These are phyloP conservation scores for Hedychridium roseum DNA, from an alignment of 2,888 invertebrate species.

Conservation along the genomic window DNA sequence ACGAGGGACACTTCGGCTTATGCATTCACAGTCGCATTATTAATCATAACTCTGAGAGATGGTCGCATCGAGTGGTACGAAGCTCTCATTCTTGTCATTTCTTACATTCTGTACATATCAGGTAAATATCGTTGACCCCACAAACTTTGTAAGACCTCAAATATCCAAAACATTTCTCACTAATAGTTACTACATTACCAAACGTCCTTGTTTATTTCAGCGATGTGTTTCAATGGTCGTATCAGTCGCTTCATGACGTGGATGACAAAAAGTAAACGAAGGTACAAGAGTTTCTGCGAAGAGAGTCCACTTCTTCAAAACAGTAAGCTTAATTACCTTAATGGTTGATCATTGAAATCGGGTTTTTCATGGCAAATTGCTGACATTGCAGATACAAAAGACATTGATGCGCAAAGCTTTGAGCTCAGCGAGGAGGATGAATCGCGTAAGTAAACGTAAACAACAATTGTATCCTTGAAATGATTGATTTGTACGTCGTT, in stretches of 20 bases:
- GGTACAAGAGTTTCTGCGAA: constrained; percentile 69
- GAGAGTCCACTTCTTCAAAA: constrained; percentile 50
- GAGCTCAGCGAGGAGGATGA: constrained; percentile 41
- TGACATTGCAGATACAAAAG: constrained; percentile 10
- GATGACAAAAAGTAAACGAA: constrained; percentile 65
- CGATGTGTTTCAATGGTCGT: constrained; percentile 73
- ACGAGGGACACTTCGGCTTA: constrained; percentile 79
- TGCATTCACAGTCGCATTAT: constrained; percentile 73
- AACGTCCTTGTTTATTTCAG: constrained; percentile 66
- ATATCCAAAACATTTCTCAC: no score
- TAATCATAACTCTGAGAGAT: constrained; percentile 76
- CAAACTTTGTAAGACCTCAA: no score
- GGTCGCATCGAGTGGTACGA: constrained; percentile 80
- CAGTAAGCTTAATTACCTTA: constrained; percentile 30
- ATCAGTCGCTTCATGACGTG: constrained; percentile 68
- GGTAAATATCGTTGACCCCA: no score
- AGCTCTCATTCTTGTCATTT: constrained; percentile 73
- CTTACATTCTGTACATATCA: constrained; percentile 76
- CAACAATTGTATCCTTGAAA: background rate
- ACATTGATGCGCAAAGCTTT: constrained; percentile 32
- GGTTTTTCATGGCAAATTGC: background rate
- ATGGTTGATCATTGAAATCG: background rate
- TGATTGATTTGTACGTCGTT: background rate
- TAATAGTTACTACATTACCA: no score
- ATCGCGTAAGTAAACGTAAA: constrained; percentile 31